Evolutionary conservation across 1,140 invertebrate genomes (phyloP).

Genomic region (Eubasilissa regina): DNA sequence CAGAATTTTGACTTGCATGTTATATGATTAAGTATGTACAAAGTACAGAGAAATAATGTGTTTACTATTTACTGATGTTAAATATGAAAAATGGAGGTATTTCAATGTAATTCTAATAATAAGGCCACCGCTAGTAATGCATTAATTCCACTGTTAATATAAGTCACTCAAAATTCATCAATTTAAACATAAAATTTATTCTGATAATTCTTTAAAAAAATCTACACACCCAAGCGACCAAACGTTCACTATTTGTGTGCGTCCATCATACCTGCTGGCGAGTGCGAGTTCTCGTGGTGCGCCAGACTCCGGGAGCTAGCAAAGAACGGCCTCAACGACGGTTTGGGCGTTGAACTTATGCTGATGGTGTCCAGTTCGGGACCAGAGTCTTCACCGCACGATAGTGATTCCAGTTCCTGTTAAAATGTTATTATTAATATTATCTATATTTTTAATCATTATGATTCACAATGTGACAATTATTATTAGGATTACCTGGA

Average conservation of each 20-base stretch:
- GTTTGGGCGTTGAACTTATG: slow-evolving; percentile 96
- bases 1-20: too few relatives aligned
- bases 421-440: slow-evolving; percentile 66
- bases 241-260: slow-evolving; percentile 63
- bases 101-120: too few relatives aligned
- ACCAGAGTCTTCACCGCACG: slow-evolving; percentile 89
- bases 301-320: slow-evolving; percentile 87
- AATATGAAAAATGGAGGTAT: too few relatives aligned
- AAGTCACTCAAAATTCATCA: too few relatives aligned
- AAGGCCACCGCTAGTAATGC: too few relatives aligned
- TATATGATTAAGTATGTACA: too few relatives aligned
- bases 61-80: too few relatives aligned
- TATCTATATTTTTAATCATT: background rate
- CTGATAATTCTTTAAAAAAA: background rate
- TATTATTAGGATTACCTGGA: slow-evolving; percentile 77
- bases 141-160: too few relatives aligned
- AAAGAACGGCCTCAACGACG: slow-evolving; percentile 95
- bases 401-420: slow-evolving; percentile 92
- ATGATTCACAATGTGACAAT: background rate
- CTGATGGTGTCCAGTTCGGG: slow-evolving; percentile 96
- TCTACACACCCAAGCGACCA: slow-evolving; percentile 68
- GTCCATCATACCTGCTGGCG: slow-evolving; percentile 44
- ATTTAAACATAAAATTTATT: background rate
- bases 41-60: too few relatives aligned
- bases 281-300: slow-evolving; percentile 63